phyloP scores from a whole-genome alignment of 2,113 vertebrate genomes.

The Prochilodus magdalenae region DNA sequence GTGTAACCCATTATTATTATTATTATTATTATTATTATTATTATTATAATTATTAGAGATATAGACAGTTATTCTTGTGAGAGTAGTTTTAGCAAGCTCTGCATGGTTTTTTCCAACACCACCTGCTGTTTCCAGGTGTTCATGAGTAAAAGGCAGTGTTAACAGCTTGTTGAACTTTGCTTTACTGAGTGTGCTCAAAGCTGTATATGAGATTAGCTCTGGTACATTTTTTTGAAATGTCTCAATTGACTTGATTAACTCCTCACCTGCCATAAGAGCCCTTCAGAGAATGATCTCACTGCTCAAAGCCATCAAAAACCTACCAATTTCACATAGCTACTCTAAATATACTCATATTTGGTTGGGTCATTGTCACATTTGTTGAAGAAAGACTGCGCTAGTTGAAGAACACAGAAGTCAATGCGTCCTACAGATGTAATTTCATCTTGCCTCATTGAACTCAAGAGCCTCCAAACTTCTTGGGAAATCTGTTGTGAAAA shows the following conservation, averaged over 20 bases:
- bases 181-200: not conserved
- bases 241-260: not conserved
- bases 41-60: too few species aligned
- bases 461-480: conserved; percentile 50
- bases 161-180: not conserved
- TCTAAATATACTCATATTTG: conserved; percentile 17
- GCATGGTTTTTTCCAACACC: conserved; percentile 49
- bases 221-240: conserved; percentile 14
- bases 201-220: conserved; percentile 19
- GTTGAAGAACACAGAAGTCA: conserved; percentile 12
- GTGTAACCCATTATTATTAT: too few species aligned
- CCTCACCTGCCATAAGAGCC: conserved; percentile 33
- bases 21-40: too few species aligned
- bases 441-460: conserved; percentile 37
- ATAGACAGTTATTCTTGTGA: too few species aligned
- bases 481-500: conserved; percentile 37
- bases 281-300: conserved; percentile 50
- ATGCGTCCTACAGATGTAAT: conserved; percentile 32
- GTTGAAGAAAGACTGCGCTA: too few species aligned
- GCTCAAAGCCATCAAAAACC: too few species aligned
- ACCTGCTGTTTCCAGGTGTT: conserved; percentile 16
- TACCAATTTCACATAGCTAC: too few species aligned
- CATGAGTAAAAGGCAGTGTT: conserved; percentile 47
- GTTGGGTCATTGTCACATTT: too few species aligned
- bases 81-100: conserved; percentile 8